phyloP scores from a whole-genome alignment of 1,140 invertebrate species.

The Brachionus manjavacas region DNA sequence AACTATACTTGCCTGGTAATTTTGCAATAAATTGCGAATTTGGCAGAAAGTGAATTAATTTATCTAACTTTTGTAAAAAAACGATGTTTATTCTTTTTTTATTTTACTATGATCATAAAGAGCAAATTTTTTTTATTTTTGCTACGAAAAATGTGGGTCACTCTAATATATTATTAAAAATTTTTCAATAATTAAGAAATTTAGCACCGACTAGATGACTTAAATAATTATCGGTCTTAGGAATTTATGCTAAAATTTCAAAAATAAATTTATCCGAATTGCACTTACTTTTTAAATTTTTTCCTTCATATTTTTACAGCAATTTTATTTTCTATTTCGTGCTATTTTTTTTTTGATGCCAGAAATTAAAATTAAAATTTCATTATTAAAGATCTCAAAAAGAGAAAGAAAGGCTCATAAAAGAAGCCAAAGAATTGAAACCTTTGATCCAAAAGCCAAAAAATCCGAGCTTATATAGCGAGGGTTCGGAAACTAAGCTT shows the following conservation, averaged over 20 bases:
- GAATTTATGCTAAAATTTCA: neutral
- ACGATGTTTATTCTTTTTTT: neutral
- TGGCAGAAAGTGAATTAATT: neutral
- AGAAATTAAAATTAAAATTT: neutral
- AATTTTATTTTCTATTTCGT: too few species aligned
- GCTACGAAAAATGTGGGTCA: neutral
- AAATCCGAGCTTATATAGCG: neutral
- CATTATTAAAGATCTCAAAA: neutral
- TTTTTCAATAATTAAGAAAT: neutral
- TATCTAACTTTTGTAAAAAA: neutral
- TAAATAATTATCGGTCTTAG: neutral
- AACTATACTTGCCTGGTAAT: neutral
- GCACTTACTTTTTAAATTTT: neutral
- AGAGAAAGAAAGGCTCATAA: neutral
- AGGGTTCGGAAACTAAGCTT: neutral
- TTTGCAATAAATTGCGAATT: neutral
- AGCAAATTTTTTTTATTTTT: neutral
- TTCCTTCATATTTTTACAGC: neutral
- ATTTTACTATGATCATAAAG: neutral
- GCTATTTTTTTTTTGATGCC: too few species aligned
- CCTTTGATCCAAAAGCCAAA: slow-evolving; percentile 7
- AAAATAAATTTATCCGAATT: neutral
- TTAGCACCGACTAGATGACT: neutral
- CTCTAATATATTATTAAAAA: neutral
- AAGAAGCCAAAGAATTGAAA: slow-evolving; percentile 8